Evolutionary conservation across 2,888 invertebrate genomes (phyloP).

Genomic region (Elaeidobius kamerunicus): DNA sequence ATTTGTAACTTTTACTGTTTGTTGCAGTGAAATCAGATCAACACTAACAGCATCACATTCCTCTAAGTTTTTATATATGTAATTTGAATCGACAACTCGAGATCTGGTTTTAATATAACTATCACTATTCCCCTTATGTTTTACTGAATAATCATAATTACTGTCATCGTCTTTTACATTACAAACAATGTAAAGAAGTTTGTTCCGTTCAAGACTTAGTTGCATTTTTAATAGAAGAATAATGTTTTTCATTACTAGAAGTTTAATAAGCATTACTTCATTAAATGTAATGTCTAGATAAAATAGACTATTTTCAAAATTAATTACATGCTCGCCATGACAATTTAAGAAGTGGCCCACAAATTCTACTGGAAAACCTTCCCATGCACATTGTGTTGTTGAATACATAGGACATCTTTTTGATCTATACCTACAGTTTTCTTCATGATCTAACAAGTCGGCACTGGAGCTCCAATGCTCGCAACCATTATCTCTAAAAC

Average conservation of each 20-base stretch:
- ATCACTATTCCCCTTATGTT: conserved; percentile 40
- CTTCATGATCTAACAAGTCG: conserved; percentile 27
- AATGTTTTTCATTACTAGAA: conserved; percentile 39
- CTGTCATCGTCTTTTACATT: conserved; percentile 38
- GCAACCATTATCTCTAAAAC: conserved; percentile 30
- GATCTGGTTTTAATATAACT: conserved; percentile 42
- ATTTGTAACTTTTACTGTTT: conserved; percentile 37
- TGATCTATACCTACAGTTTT: conserved; percentile 26
- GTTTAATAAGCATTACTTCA: conserved; percentile 36
- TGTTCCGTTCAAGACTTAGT: conserved; percentile 34
- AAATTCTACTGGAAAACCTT: conserved; percentile 37
- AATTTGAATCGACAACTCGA: conserved; percentile 34
- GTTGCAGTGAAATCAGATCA: conserved; percentile 39
- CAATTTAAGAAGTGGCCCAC: conserved; percentile 39
- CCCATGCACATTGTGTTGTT: conserved; percentile 21
- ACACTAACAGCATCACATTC: conserved; percentile 36
- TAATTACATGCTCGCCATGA: conserved; percentile 41
- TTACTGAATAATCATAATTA: conserved; percentile 40
- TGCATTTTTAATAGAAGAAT: conserved; percentile 39
- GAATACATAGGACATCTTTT: conserved; percentile 29
- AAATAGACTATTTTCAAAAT: conserved; percentile 38
- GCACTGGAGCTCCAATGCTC: conserved; percentile 22
- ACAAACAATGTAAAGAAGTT: conserved; percentile 40
- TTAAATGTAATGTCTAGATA: conserved; percentile 38
- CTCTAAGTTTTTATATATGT: conserved; percentile 34